Conservation (phyloP, 2,113 vertebrate genomes). For the Spizaetus ornatus region DNA sequence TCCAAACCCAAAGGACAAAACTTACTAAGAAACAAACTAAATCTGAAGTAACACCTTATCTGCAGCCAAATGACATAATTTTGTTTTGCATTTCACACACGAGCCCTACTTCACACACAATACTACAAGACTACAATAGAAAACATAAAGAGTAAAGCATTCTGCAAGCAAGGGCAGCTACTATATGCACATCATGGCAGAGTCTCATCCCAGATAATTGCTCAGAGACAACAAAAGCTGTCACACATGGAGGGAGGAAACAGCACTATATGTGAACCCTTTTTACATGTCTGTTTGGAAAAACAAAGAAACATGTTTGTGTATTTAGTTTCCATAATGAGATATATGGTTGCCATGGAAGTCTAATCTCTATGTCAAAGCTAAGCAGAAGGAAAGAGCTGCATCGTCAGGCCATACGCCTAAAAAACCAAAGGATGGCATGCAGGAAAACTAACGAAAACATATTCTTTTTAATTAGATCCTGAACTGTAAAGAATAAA, state of each 20-base stretch:
- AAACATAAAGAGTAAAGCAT: background rate
- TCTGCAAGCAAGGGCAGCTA: background rate
- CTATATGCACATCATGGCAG: background rate
- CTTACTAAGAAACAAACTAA: background rate
- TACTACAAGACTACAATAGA: background rate
- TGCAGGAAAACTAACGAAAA: background rate
- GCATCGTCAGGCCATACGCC: background rate
- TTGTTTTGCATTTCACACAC: background rate
- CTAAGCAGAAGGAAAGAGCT: background rate
- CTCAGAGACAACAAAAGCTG: background rate
- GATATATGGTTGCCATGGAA: conserved; percentile 49
- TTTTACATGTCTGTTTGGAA: background rate
- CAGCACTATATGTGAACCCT: background rate
- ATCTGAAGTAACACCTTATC: background rate
- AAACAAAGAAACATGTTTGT: conserved; percentile 25
- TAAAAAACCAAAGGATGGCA: background rate
- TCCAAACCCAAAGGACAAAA: background rate
- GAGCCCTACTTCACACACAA: background rate
- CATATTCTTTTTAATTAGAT: background rate
- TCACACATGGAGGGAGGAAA: background rate
- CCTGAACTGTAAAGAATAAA: background rate
- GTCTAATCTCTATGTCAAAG: conserved; percentile 38
- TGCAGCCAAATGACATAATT: background rate
- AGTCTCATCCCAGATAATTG: background rate
- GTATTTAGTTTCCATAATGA: conserved; percentile 32